Evolutionary conservation across 2,113 vertebrate species (phyloP).

Genomic region (Zosterops lateralis): DNA sequence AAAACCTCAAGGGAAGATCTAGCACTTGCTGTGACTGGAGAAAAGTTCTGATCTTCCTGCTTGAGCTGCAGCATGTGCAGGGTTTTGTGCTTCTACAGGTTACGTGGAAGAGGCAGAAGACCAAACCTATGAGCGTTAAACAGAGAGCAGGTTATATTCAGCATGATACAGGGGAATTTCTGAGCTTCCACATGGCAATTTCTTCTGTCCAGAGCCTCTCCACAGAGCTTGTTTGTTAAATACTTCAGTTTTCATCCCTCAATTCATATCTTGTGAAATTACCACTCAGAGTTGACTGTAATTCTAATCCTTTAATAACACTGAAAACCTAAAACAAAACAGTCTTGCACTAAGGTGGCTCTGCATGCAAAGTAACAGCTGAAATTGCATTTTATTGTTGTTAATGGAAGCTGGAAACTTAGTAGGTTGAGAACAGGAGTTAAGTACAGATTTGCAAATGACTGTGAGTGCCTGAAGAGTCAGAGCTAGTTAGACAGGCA

Average conservation of each 20-base stretch:
- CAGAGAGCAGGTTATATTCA: not conserved
- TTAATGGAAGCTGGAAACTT: constrained; percentile 35
- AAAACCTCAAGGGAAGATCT: not conserved
- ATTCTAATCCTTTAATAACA: constrained; percentile 43
- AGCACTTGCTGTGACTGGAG: not conserved
- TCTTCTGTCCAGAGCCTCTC: not conserved
- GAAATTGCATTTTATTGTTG: constrained; percentile 36
- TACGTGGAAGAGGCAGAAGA: not conserved
- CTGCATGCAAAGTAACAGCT: constrained; percentile 24
- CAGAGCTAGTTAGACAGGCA: not conserved
- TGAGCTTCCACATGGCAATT: not conserved
- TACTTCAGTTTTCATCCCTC: not conserved
- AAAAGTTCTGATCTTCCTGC: not conserved
- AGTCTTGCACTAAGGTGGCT: not conserved
- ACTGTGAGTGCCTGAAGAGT: not conserved
- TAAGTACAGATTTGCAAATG: constrained; percentile 30
- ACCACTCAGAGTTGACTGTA: not conserved
- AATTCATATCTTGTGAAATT: not conserved
- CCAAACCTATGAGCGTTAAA: not conserved
- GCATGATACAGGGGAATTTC: not conserved
- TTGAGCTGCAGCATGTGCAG: not conserved
- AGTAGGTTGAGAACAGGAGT: constrained; percentile 20
- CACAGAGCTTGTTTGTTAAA: not conserved
- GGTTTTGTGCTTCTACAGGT: not conserved
- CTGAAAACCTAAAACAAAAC: constrained; percentile 41